Evolutionary conservation across 2,888 invertebrate genomes (phyloP), one percentile per base, ranked within the genome.

Genomic region (Tinea trinotella): DNA sequence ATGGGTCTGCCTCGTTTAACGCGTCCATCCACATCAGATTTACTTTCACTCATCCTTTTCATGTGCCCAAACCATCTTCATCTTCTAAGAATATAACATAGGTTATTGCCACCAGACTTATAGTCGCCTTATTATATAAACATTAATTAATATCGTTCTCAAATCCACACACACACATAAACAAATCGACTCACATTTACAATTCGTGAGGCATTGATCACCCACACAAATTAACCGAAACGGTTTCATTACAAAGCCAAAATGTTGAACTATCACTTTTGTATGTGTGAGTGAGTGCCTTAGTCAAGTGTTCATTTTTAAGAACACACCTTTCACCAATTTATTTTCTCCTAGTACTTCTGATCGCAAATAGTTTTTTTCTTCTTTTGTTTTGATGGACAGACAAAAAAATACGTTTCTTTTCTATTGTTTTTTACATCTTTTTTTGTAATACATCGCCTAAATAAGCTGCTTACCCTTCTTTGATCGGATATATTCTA

Each of bases 261-360:
- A 40, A 24, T n/a, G 24, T 24, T 24, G n/a, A 30, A 40, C 48
- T 18, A 18, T 48, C 48, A 19, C 48, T 48, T 50, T 15, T 49
- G 58, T 52, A 5, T 49, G 19, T 40, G 15, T 56, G 57, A 56
- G 53, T 56, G 55, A n/a, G n/a, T n/a, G n/a, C n/a, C n/a, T n/a
- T n/a, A n/a, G n/a, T 50, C 15, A 3, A 12, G 7, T 12, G 12
- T 50, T 24, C 30, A 56, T 57, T 49, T 36, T 55, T 69, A 70
- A 67, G 61, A 61, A 64, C n/a, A n/a, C 59, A 78, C 81, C 79
- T 82, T 76, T 79, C 77, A 76, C 76, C 73, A 66, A 66, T 64
- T 74, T 63, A 74, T 84, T 71, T 67, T 75, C 71, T 63, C 83
- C 82, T 82, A 72, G 82, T 82, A 83, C 74, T 58, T 61, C 56